Evolutionary conservation across 2,113 vertebrate genomes (phyloP).

Genomic region (Stegastes partitus): DNA sequence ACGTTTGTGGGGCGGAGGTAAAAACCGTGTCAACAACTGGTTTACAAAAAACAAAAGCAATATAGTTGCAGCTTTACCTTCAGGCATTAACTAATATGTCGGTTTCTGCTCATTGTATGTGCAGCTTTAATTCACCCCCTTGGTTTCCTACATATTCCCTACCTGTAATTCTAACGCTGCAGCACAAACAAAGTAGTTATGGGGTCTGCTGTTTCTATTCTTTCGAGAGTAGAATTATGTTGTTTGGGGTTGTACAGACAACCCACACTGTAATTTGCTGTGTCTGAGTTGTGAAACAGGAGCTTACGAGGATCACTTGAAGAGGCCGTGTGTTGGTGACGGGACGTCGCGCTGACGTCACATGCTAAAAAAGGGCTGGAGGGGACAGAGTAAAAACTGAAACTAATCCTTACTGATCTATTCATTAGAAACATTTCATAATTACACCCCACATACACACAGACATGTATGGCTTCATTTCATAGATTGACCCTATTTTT

Average conservation of each 20-base stretch:
- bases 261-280: not conserved
- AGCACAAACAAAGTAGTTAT: too few relatives aligned
- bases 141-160: too few relatives aligned
- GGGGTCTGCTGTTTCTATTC: not conserved
- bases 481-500: not conserved
- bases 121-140: not conserved
- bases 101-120: too few relatives aligned
- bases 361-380: constrained; percentile 46
- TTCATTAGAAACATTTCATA: constrained; percentile 1
- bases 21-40: not conserved
- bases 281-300: not conserved
- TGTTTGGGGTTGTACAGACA: not conserved
- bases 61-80: not conserved
- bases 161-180: too few relatives aligned
- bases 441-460: not conserved
- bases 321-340: constrained; percentile 69
- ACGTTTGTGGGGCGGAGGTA: constrained; percentile 55
- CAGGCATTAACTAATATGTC: not conserved
- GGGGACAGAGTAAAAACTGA: constrained; percentile 5
- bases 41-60: not conserved
- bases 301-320: constrained; percentile 43
- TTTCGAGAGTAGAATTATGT: not conserved
- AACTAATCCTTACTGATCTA: not conserved
- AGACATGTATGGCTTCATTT: not conserved
- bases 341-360: constrained; percentile 76